These are phyloP conservation scores for Calephelis perditalis DNA, from an alignment of 2,888 invertebrate genomes.

Conservation along the genomic window DNA sequence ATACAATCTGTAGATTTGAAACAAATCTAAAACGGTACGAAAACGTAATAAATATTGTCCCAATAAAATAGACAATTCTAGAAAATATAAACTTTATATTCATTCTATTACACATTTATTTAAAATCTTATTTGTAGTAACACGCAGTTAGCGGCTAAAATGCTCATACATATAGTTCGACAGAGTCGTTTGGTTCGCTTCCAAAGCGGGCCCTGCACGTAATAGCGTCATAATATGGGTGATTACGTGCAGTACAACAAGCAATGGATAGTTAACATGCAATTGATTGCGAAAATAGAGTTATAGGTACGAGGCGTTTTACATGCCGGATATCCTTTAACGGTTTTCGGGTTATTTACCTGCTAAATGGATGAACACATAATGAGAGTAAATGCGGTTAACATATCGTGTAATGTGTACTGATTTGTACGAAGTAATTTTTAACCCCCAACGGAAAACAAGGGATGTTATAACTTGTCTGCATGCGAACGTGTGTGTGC, in stretches of 20 bases:
- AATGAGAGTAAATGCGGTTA: neutral
- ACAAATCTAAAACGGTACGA: too few species aligned
- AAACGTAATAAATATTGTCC: too few species aligned
- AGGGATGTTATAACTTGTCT: too few species aligned
- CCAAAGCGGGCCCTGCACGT: slow-evolving; percentile 31
- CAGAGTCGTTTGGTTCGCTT: slow-evolving; percentile 34
- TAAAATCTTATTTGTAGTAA: slow-evolving; percentile 22
- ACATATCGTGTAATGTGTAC: neutral
- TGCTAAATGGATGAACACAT: neutral
- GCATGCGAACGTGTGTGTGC: too few species aligned
- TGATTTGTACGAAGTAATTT: too few species aligned
- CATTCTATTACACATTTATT: too few species aligned
- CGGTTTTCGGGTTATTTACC: slow-evolving; percentile 2
- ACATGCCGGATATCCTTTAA: slow-evolving; percentile 6
- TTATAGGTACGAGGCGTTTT: slow-evolving; percentile 2
- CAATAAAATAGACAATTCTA: too few species aligned
- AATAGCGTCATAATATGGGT: slow-evolving; percentile 31
- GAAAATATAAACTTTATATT: too few species aligned
- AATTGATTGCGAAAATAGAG: slow-evolving; percentile 21
- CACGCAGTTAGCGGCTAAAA: slow-evolving; percentile 29
- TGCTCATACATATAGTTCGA: slow-evolving; percentile 26
- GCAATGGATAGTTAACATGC: slow-evolving; percentile 27
- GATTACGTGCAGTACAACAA: slow-evolving; percentile 27
- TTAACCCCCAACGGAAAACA: too few species aligned
- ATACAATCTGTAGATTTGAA: too few species aligned